Evolutionary conservation across 2,113 vertebrate species (phyloP), one percentile per base, ranked within the genome.

Genomic region (Cisticola juncidis): DNA sequence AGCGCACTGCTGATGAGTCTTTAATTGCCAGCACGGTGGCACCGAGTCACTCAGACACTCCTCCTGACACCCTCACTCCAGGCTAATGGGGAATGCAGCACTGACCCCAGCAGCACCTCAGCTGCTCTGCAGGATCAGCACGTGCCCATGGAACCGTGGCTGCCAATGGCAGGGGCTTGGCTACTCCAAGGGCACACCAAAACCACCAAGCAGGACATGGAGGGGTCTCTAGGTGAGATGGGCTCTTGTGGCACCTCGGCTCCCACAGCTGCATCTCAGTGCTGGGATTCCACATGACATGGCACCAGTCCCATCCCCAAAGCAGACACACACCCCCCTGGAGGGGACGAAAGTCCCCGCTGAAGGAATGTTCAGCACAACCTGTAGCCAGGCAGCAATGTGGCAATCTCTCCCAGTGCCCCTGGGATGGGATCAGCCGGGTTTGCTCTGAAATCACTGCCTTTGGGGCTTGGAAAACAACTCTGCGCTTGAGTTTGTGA

Each of bases 211-310:
- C 11, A 95, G n/a, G 4, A 36, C 56, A 17, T 1, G 3, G 3
- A 17, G 12, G 35, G 33, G 14, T 35, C n/a, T 57, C 28, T n/a
- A 45, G 31, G 20, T 45, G n/a, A 83, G n/a, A 53, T 0, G 7
- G 24, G 45, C 5, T 86, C 33, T n/a, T 66, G 19, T 5, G 1
- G 71, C 21, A 68, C 15, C 23, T 69, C 0, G 0, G 47, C 47
- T 78, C 20, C 26, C 38, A 28, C 11, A 38, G 68, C 7, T 9
- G 0, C 36, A 57, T 68, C 56, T 21, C 1, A 3, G 11, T 15
- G 35, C 35, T 1, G 0, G 0, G 1, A 28, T 45, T 28, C 60
- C 26, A 7, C 0, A 0, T 1, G 38, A 25, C 25, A 21, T 17
- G 78, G 90, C 58, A 77, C 29, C 0, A 0, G 47, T 45, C 60